phyloP scores from a whole-genome alignment of 2,888 invertebrate genomes.

The Heterodera filipjevi region DNA sequence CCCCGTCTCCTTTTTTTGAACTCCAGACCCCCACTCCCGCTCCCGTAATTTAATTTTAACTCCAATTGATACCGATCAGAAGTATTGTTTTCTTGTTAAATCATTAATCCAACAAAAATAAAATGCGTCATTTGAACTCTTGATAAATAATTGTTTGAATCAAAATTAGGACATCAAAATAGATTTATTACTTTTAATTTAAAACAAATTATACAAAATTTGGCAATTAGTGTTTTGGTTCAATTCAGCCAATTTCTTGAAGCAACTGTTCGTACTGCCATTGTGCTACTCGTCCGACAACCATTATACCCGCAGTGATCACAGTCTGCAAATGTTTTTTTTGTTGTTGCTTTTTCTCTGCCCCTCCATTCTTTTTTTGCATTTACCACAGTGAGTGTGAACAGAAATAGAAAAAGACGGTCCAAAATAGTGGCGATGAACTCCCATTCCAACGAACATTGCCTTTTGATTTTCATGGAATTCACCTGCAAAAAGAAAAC shows the following conservation, averaged over 20 bases:
- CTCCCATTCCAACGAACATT: constrained; percentile 64
- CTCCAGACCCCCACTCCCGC: too few species aligned
- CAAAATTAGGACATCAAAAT: too few species aligned
- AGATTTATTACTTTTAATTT: neutral
- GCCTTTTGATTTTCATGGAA: constrained; percentile 40
- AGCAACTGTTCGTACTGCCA: constrained; percentile 34
- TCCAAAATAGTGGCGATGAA: constrained; percentile 62
- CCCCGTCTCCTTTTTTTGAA: too few species aligned
- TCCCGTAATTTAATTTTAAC: too few species aligned
- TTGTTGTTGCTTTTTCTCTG: too few species aligned
- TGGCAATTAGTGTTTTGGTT: too few species aligned
- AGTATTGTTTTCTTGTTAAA: too few species aligned
- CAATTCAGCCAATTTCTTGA: constrained; percentile 1
- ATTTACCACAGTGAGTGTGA: constrained; percentile 36
- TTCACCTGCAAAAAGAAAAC: constrained; percentile 12
- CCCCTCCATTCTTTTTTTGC: too few species aligned
- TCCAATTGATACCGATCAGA: too few species aligned
- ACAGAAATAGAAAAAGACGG: constrained; percentile 58
- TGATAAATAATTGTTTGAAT: too few species aligned
- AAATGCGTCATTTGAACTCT: too few species aligned
- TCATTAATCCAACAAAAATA: too few species aligned
- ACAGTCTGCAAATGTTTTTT: constrained; percentile 35
- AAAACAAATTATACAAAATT: neutral
- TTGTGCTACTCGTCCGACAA: constrained; percentile 51
- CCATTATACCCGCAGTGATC: constrained; percentile 58